phyloP scores from a whole-genome alignment of 2,888 invertebrate species.

The Cerceris ruficornis region DNA sequence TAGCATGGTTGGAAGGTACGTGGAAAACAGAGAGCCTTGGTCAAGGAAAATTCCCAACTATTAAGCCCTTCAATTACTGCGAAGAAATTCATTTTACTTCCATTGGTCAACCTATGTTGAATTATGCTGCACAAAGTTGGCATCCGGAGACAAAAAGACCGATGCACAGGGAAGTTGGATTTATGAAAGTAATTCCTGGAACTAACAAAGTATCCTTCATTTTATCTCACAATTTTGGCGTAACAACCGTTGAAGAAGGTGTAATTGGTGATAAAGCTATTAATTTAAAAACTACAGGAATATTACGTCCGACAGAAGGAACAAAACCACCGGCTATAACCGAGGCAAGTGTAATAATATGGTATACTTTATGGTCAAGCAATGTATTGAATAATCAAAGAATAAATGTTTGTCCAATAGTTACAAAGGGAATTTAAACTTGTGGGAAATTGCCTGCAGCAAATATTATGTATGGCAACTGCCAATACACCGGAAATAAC shows the following conservation, averaged over 20 bases:
- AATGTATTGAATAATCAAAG: slow-evolving; percentile 7
- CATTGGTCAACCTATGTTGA: slow-evolving; percentile 85
- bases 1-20: slow-evolving; percentile 85
- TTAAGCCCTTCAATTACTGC: slow-evolving; percentile 84
- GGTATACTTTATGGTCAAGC: slow-evolving; percentile 3
- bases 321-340: slow-evolving; percentile 83
- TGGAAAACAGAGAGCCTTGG: slow-evolving; percentile 83
- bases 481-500: slow-evolving; percentile 82
- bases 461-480: slow-evolving; percentile 84
- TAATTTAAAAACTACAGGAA: slow-evolving; percentile 81
- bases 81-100: slow-evolving; percentile 84
- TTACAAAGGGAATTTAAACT: slow-evolving; percentile 81
- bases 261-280: slow-evolving; percentile 75
- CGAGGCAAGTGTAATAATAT: slow-evolving; percentile 67
- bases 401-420: slow-evolving; percentile 53
- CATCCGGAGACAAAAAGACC: slow-evolving; percentile 83
- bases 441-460: slow-evolving; percentile 76
- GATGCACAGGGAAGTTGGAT: slow-evolving; percentile 86
- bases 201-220: slow-evolving; percentile 83
- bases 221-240: slow-evolving; percentile 85
- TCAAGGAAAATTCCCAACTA: slow-evolving; percentile 84
- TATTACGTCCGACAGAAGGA: slow-evolving; percentile 83
- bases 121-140: slow-evolving; percentile 83
- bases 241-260: slow-evolving; percentile 85
- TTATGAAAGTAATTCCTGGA: slow-evolving; percentile 84